These are phyloP conservation scores for Crocidura indochinensis DNA, from an alignment of 2,797 vertebrate genomes.

Conservation along the genomic window DNA sequence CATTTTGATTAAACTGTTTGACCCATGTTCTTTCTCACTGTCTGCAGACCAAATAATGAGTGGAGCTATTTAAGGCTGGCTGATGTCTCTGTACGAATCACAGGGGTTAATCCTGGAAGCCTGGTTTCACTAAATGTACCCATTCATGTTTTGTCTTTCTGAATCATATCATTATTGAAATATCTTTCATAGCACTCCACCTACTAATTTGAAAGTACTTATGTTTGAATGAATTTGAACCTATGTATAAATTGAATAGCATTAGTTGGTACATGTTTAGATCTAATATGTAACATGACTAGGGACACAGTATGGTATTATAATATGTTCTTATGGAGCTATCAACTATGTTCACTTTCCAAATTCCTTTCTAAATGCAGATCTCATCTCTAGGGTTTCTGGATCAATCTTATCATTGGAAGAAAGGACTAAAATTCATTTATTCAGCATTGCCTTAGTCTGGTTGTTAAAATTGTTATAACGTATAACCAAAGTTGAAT, in stretches of 20 bases:
- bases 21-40: conserved; percentile 53
- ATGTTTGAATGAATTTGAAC: not conserved
- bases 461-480: conserved; percentile 55
- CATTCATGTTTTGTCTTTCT: conserved; percentile 60
- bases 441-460: conserved; percentile 31
- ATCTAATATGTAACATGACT: not conserved
- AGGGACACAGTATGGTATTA: not conserved
- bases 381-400: not conserved
- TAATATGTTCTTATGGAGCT: conserved; percentile 12
- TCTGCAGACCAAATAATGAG: conserved; percentile 58
- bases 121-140: conserved; percentile 44
- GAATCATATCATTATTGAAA: conserved; percentile 43
- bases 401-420: conserved; percentile 48
- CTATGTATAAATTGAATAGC: conserved; percentile 45
- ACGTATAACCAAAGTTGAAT: conserved; percentile 59
- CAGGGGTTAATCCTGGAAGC: not conserved
- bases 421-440: conserved; percentile 54
- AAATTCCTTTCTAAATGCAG: conserved; percentile 32
- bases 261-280: not conserved
- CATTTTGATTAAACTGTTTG: conserved; percentile 69
- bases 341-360: conserved; percentile 16
- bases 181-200: not conserved
- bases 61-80: not conserved
- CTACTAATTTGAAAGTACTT: conserved; percentile 53
- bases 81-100: conserved; percentile 7